Conservation (phyloP, 2,797 vertebrate genomes). For the Pempheris klunzingeri region DNA sequence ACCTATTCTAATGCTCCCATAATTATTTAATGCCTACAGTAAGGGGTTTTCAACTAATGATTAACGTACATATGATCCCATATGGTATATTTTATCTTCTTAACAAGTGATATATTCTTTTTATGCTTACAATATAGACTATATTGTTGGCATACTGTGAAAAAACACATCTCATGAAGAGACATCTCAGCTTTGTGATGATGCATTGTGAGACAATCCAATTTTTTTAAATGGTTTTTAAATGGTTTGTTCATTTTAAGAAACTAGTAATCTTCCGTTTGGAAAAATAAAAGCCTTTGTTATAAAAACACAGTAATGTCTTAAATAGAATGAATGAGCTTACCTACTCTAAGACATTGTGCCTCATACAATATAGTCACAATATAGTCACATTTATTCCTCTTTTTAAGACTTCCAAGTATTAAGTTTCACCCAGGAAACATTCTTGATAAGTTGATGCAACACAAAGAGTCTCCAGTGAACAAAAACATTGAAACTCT, state of each 20-base stretch:
- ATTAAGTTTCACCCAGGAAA: neutral
- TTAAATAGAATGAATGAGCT: neutral
- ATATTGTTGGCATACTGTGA: neutral
- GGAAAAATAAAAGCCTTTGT: neutral
- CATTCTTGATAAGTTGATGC: neutral
- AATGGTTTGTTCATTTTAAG: neutral
- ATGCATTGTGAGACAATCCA: neutral
- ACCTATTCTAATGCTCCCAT: neutral
- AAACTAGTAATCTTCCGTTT: neutral
- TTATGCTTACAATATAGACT: neutral
- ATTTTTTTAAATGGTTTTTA: neutral
- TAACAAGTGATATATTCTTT: neutral
- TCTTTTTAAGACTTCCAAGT: neutral
- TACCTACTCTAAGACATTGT: neutral
- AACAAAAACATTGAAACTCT: slow-evolving; percentile 14
- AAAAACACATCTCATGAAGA: neutral
- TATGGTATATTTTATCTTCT: neutral
- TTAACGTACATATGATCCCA: neutral
- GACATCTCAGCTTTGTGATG: neutral
- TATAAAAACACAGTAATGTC: neutral
- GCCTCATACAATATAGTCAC: neutral
- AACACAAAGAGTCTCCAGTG: neutral
- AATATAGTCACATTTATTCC: neutral
- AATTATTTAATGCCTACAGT: neutral
- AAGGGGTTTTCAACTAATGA: neutral